These are phyloP conservation scores for Paracyclopina nana DNA, from an alignment of 1,140 invertebrate species.

Conservation along the genomic window DNA sequence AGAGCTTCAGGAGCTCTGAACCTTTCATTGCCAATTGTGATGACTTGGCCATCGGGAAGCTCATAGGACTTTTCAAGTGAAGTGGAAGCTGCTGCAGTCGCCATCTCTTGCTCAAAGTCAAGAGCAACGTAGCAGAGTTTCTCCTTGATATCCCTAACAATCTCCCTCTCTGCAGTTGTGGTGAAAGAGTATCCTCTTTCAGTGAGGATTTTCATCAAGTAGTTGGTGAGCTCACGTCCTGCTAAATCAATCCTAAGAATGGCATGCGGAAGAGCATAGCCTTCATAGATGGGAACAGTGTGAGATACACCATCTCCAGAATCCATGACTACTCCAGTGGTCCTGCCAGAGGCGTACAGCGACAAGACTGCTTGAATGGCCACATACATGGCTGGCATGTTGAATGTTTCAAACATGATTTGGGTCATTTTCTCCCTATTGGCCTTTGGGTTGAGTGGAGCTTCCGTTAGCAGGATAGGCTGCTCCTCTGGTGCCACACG, in stretches of 20 bases:
- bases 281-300: constrained; percentile 30
- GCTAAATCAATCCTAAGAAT: constrained; percentile 35
- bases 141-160: constrained; percentile 81
- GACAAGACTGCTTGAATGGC: constrained; percentile 78
- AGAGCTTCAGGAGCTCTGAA: constrained; percentile 67
- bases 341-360: constrained; percentile 63
- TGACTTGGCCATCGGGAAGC: constrained; percentile 62
- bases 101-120: constrained; percentile 89
- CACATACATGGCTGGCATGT: constrained; percentile 73
- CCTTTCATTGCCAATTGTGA: constrained; percentile 54
- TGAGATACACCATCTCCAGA: constrained; percentile 19
- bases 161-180: constrained; percentile 57
- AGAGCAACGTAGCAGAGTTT: constrained; percentile 78
- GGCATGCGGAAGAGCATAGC: constrained; percentile 30
- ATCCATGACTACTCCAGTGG: constrained; percentile 19
- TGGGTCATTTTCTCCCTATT: constrained; percentile 53
- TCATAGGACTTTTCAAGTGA: constrained; percentile 70
- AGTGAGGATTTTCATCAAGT: constrained; percentile 33
- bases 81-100: constrained; percentile 61
- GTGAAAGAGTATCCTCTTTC: constrained; percentile 30
- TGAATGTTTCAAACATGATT: constrained; percentile 26
- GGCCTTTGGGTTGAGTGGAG: constrained; percentile 74
- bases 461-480: constrained; percentile 73
- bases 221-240: constrained; percentile 35
- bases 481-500: constrained; percentile 84